Conservation (phyloP, 2,797 vertebrate species). For the Gouania willdenowi region DNA sequence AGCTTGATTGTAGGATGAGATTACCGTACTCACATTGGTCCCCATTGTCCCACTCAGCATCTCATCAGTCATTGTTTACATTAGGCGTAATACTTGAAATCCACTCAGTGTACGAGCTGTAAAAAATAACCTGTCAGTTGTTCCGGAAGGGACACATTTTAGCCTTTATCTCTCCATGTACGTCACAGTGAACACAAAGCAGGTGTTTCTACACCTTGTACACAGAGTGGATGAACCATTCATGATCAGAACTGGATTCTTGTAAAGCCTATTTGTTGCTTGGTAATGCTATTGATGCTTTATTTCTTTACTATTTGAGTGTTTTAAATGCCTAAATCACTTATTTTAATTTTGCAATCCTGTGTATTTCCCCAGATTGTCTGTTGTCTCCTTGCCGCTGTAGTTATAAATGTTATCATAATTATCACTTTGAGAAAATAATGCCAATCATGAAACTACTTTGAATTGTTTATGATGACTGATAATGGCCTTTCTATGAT, state of each 20-base stretch:
- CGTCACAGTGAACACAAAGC: slow-evolving; percentile 8
- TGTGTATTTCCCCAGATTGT: slow-evolving; percentile 28
- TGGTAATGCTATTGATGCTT: slow-evolving; percentile 10
- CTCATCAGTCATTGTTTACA: slow-evolving; percentile 79
- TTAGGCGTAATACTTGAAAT: slow-evolving; percentile 83
- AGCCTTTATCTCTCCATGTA: slow-evolving; percentile 2
- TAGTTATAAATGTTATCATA: slow-evolving; percentile 63
- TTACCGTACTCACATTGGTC: slow-evolving; percentile 33
- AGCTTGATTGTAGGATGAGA: slow-evolving; percentile 48
- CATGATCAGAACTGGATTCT: slow-evolving; percentile 29
- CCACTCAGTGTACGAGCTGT: slow-evolving; percentile 38
- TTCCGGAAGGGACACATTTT: background rate
- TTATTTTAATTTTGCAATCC: slow-evolving; percentile 12
- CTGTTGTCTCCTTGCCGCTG: slow-evolving; percentile 56
- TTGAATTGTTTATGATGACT: slow-evolving; percentile 24
- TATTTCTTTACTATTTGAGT: slow-evolving; percentile 5
- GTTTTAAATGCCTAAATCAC: slow-evolving; percentile 9
- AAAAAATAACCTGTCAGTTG: slow-evolving; percentile 15
- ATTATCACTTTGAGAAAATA: slow-evolving; percentile 34
- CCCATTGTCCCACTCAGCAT: background rate
- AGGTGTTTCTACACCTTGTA: slow-evolving; percentile 40
- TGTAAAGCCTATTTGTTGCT: slow-evolving; percentile 30
- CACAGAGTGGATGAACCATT: slow-evolving; percentile 28
- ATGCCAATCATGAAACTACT: slow-evolving; percentile 10
- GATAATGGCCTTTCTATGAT: slow-evolving; percentile 18